Evolutionary conservation across 2,113 vertebrate genomes (phyloP), one percentile per base, ranked within the genome.

Genomic region (Eupsittula cactorum): DNA sequence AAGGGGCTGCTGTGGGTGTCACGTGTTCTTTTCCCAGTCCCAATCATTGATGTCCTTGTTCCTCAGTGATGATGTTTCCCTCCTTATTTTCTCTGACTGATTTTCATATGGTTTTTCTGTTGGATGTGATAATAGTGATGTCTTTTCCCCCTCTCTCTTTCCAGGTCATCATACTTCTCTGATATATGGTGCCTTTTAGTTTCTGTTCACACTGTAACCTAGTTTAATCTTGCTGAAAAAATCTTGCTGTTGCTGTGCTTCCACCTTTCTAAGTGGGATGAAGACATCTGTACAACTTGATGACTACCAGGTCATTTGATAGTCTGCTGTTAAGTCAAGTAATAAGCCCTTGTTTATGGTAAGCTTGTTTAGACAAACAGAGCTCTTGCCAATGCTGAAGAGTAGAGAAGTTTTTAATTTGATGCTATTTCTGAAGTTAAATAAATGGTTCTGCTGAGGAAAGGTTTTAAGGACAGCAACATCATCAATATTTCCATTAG

Each of bases 141-240:
- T 18, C 10, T 57, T 73, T 52, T 11, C 5, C 7, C 23, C 25
- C 13, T 14, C 10, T 14, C 10, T 77, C 42, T 7, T 67, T 82
- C 41, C 7, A 4, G 4, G 3, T 33, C 29, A 17, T 47, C 5
- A 2, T 37, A 0, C 25, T 70, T 15, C 21, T 86, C 13, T 50
- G 21, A 14, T 35, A 16, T 39, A 11, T 4, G 17, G 25, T 67
- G 35, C 23, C 11, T 59, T 71, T 42, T 77, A 9, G 4, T 55
- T 88, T 47, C 41, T 70, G 23, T 74, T 81, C 41, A 10, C 7
- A 10, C 10, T 53, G 73, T 63, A 50, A 63, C 37, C n/a, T 44
- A 7, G 41, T 50, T 55, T 81, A 53, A 53, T 41, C 6, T 28
- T 6, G 35, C 6, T 37, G 29, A 55, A 59, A 92, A 90, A 82